These are phyloP conservation scores for Catocala fraxini DNA, from an alignment of 2,888 invertebrate genomes.

Conservation along the genomic window DNA sequence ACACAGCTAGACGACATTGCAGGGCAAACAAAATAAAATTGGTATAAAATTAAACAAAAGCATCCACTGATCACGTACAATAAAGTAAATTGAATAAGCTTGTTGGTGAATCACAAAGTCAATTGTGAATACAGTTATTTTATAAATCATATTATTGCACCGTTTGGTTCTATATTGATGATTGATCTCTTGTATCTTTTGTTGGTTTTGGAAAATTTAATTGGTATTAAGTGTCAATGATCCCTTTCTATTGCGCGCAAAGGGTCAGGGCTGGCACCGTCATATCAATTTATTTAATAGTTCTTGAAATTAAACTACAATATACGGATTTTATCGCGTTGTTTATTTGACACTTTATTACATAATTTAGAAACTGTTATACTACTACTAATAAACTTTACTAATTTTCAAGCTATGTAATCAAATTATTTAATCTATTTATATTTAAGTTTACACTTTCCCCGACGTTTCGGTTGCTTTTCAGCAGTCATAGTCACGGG, in stretches of 20 bases:
- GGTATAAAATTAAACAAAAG: background rate
- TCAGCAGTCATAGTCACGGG: no score
- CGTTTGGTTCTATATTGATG: conserved; percentile 30
- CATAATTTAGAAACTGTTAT: no score
- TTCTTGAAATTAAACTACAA: no score
- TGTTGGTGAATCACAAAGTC: background rate
- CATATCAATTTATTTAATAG: background rate
- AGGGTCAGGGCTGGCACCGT: conserved; percentile 35
- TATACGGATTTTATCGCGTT: no score
- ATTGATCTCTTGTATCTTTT: conserved; percentile 43
- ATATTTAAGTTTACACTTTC: no score
- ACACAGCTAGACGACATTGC: no score
- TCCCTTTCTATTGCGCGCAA: conserved; percentile 31
- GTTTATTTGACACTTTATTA: no score
- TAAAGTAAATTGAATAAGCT: background rate
- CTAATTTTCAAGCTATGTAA: no score
- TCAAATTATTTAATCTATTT: no score
- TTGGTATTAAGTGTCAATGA: conserved; percentile 61
- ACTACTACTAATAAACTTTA: no score
- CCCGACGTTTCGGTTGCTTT: no score
- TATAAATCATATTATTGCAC: conserved; percentile 30
- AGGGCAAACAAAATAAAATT: no score
- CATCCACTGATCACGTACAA: background rate
- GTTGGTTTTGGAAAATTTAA: conserved; percentile 57
- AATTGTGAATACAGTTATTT: conserved; percentile 14